Percentiles rank a stretch among this genome's conserved stretches.
phyloP scores from a whole-genome alignment of 2,888 invertebrate species.

The Orchesellides sinensis region DNA sequence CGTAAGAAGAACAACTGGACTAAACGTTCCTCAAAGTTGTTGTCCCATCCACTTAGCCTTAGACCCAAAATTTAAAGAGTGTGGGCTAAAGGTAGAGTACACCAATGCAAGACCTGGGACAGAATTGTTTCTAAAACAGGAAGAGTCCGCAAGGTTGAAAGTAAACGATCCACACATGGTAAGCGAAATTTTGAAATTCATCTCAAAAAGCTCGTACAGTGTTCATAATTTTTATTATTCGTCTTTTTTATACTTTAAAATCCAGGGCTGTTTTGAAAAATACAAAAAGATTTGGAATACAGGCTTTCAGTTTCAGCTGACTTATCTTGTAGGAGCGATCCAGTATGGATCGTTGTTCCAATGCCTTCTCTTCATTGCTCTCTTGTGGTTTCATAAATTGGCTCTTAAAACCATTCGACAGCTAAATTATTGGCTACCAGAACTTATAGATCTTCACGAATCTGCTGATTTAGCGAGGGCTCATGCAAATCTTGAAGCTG shows the following conservation, averaged over 20 bases:
- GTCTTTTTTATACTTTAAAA: background rate
- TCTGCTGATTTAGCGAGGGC: constrained; percentile 10
- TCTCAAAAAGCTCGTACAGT: background rate
- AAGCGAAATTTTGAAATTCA: background rate
- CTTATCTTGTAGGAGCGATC: constrained; percentile 28
- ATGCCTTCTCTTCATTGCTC: constrained; percentile 3
- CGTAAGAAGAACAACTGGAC: constrained; percentile 34
- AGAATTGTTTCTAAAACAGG: constrained; percentile 4
- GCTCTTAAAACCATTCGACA: constrained; percentile 52
- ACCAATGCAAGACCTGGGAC: background rate
- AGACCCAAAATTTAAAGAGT: background rate
- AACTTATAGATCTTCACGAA: constrained; percentile 18
- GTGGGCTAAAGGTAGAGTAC: constrained; percentile 45
- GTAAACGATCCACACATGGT: constrained; percentile 40
- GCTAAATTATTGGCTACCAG: constrained; percentile 45
- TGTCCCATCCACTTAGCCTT: constrained; percentile 6
- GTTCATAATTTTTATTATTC: background rate
- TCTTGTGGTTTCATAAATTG: constrained; percentile 39
- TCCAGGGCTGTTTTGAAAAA: constrained; percentile 48
- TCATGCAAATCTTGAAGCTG: constrained; percentile 42
- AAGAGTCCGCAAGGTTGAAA: constrained; percentile 24
- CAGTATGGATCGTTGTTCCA: constrained; percentile 29
- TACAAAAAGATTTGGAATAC: constrained; percentile 24
- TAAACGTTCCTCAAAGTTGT: constrained; percentile 44
- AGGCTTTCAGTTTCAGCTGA: constrained; percentile 25